These are phyloP conservation scores for Taeniopygia guttata DNA, from an alignment of 2,797 vertebrate genomes.

Conservation along the genomic window DNA sequence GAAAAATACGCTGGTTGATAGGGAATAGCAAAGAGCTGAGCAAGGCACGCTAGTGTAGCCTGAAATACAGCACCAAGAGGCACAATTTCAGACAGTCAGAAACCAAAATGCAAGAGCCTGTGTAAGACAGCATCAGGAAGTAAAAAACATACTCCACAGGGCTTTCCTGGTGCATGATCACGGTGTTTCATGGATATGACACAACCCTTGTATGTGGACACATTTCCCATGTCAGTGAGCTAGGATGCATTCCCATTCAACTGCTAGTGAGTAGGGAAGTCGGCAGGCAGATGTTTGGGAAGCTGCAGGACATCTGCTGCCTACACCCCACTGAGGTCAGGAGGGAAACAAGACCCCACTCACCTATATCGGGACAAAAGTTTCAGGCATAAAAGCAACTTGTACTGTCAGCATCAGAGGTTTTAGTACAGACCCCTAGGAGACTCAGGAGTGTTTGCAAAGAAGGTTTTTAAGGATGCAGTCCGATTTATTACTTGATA, in stretches of 20 bases:
- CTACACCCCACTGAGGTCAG: neutral
- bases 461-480: neutral
- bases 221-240: neutral
- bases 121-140: neutral
- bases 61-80: neutral
- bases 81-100: neutral
- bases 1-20: neutral
- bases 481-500: no score
- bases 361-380: neutral
- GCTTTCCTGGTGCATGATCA: neutral
- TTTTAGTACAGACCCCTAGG: neutral
- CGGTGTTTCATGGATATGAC: neutral
- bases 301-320: neutral
- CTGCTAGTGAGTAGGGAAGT: fast-evolving
- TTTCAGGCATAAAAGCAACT: neutral
- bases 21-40: neutral
- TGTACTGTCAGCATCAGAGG: neutral
- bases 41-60: neutral
- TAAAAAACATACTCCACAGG: neutral
- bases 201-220: neutral
- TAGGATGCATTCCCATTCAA: neutral
- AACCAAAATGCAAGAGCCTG: neutral
- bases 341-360: neutral
- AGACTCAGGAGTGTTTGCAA: neutral
- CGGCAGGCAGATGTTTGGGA: neutral